Evolutionary conservation across 2,797 vertebrate species (phyloP).

Genomic region (Brotula barbata): DNA sequence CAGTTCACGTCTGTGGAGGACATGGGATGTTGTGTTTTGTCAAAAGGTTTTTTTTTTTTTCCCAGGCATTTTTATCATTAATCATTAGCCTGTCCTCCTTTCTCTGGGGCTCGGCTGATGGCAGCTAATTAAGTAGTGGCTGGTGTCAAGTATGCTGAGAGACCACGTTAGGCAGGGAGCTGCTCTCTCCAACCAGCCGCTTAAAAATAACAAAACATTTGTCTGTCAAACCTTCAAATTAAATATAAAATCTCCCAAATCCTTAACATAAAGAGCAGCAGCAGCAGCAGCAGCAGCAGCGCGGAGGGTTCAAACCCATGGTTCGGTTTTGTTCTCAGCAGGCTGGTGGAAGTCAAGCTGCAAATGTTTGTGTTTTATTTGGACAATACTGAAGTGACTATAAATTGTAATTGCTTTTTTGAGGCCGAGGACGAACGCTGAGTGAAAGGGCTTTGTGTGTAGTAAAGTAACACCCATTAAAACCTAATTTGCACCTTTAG

Average conservation of each 20-base stretch:
- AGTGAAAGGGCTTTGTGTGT: conserved; percentile 72
- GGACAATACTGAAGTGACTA: conserved; percentile 72
- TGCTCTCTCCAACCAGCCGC: conserved; percentile 55
- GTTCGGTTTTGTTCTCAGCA: conserved; percentile 57
- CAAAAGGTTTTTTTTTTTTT: conserved; percentile 33
- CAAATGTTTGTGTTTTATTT: conserved; percentile 82
- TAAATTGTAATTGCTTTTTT: conserved; percentile 85
- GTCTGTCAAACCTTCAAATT: conserved; percentile 23
- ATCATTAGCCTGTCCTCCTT: conserved; percentile 76
- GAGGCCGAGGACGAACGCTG: conserved; percentile 77
- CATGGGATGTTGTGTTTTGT: conserved; percentile 67
- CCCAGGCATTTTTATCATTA: conserved; percentile 75
- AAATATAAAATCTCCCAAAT: conserved; percentile 33
- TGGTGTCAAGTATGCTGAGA: conserved; percentile 73
- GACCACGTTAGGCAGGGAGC: conserved; percentile 58
- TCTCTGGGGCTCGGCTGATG: conserved; percentile 73
- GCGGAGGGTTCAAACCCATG: conserved; percentile 41
- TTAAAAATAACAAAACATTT: conserved; percentile 43
- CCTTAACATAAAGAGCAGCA: conserved; percentile 6
- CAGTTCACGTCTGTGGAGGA: conserved; percentile 53
- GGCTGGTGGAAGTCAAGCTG: conserved; percentile 73
- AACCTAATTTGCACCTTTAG: conserved; percentile 97
- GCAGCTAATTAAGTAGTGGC: conserved; percentile 80
- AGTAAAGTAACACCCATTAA: conserved; percentile 98
- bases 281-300: conserved; percentile 45